Conservation (phyloP, 2,797 vertebrate genomes). For the Calcarius lapponicus region DNA sequence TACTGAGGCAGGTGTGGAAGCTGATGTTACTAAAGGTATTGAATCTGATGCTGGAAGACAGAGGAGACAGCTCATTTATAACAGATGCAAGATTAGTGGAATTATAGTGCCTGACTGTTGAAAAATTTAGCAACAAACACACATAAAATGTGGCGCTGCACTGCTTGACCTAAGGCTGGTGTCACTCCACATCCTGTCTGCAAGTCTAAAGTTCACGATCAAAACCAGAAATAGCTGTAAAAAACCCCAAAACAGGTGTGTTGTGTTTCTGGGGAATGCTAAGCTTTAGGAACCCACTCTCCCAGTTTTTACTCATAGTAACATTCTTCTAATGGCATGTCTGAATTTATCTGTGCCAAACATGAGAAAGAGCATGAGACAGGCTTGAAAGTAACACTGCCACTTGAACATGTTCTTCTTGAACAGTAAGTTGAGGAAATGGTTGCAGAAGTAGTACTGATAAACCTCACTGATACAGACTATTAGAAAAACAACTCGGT, state of each 20-base stretch:
- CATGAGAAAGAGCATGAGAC: neutral
- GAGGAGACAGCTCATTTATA: neutral
- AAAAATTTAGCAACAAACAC: neutral
- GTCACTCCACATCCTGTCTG: neutral
- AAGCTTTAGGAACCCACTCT: neutral
- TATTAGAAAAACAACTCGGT: neutral
- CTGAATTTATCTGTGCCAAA: neutral
- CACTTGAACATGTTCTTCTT: neutral
- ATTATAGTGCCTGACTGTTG: neutral
- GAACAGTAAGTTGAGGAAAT: neutral
- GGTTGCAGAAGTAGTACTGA: neutral
- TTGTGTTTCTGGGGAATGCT: neutral
- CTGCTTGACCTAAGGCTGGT: neutral
- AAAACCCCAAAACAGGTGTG: rapidly evolving
- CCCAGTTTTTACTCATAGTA: neutral
- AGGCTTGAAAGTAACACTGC: neutral
- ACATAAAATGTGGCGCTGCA: neutral
- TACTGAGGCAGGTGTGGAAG: neutral
- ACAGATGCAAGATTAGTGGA: neutral
- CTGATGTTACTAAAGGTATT: neutral
- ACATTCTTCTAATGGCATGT: neutral
- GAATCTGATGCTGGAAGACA: neutral
- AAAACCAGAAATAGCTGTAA: neutral
- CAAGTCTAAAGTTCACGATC: neutral
- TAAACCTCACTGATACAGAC: neutral